Conservation (phyloP, 2,113 vertebrate species). For the Scomber scombrus region DNA sequence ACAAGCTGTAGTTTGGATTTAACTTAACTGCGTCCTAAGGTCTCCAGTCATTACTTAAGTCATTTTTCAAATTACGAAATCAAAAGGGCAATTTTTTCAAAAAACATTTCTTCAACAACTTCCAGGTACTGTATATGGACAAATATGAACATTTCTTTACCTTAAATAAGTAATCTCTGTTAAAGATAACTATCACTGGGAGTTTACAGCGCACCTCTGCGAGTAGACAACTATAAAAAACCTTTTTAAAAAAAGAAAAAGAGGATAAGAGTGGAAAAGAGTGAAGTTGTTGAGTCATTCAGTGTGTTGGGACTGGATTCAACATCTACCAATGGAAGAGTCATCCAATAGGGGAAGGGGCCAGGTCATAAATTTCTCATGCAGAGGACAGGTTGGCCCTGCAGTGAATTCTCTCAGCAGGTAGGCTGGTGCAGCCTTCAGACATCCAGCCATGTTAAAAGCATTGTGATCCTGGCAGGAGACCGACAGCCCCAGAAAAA, state of each 20-base stretch:
- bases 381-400: constrained; percentile 81
- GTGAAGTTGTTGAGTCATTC: constrained; percentile 40
- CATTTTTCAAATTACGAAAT: not conserved
- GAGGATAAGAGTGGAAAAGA: constrained; percentile 35
- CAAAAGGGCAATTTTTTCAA: not conserved
- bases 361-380: constrained; percentile 79
- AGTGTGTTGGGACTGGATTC: constrained; percentile 29
- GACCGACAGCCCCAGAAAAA: constrained; percentile 72
- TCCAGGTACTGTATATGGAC: not conserved
- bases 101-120: not conserved
- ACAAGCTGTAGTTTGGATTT: not conserved
- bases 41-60: not conserved
- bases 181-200: constrained; percentile 9
- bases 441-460: constrained; percentile 85
- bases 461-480: constrained; percentile 83
- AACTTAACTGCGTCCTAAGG: not conserved
- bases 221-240: constrained; percentile 29
- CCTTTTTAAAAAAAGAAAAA: constrained; percentile 24
- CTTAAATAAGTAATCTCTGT: constrained; percentile 20
- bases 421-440: constrained; percentile 76
- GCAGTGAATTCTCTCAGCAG: constrained; percentile 84
- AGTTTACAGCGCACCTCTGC: constrained; percentile 31
- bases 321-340: constrained; percentile 55
- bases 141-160: constrained; percentile 17
- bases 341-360: constrained; percentile 70